Evolutionary conservation across 2,888 invertebrate species (phyloP).

Genomic region (Sepioteuthis lessoniana): DNA sequence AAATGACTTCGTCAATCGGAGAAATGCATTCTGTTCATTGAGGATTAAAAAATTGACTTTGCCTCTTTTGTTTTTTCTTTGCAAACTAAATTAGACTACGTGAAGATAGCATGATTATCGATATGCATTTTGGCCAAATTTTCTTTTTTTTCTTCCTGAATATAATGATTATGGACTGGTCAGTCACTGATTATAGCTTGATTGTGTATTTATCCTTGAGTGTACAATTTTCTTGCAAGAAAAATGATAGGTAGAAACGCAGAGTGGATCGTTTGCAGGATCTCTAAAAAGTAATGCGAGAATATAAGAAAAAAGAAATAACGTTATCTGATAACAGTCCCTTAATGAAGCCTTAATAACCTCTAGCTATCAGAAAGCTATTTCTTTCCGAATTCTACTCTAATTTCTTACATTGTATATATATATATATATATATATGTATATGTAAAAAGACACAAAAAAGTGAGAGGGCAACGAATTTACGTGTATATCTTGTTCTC

Average conservation of each 20-base stretch:
- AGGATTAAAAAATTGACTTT: background rate
- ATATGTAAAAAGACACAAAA: background rate
- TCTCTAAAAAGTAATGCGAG: background rate
- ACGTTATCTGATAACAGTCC: background rate
- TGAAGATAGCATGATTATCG: background rate
- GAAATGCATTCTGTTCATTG: background rate
- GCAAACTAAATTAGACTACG: background rate
- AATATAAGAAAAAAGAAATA: background rate
- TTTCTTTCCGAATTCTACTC: background rate
- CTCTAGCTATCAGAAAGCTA: background rate
- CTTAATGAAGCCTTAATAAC: background rate
- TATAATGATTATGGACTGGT: background rate
- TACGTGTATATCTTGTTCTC: background rate
- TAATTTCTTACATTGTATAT: background rate
- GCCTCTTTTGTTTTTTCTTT: background rate
- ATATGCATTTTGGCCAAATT: background rate
- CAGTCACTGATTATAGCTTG: background rate
- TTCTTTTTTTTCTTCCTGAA: background rate
- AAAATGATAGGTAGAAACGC: background rate
- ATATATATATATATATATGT: constrained; percentile 4
- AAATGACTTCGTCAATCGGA: background rate
- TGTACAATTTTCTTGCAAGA: background rate
- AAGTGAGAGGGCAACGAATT: too few species aligned
- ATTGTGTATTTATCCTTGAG: background rate
- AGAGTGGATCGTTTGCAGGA: background rate